Base-by-base conservation (phyloP, 92 coral and sea anemone genomes). In the Parazoanthus darwini region DNA sequence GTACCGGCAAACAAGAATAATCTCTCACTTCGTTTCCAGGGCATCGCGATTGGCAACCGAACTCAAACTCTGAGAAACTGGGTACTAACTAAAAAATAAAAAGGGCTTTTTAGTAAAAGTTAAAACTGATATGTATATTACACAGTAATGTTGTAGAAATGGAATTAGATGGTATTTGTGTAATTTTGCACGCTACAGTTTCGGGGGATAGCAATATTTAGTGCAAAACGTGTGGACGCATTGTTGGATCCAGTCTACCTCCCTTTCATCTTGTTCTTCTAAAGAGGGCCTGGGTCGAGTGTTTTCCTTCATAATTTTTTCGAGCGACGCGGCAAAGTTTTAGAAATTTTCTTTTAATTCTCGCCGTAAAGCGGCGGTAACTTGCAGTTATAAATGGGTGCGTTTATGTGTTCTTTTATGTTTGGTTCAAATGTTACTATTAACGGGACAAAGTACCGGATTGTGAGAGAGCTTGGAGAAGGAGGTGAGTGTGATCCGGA, bases 401-500 rank as follows among this genome's bases (percentile, higher is more conserved):
- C 86, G 8, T 86, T 91, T 16, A 77, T 89, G 81, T 79, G 90
- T 14, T 87, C 93, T 42, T 85, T 78, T 91, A 43, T 82, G 74
- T 42, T 91, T 74, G 85, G 81, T 87, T 46, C 93, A 9, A 46
- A 86, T 80, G 95, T 97, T 59, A 94, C 96, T 51, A 92, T 97
- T 2, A 97, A 97, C 83, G 97, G 99, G 38, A 90, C 89, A 37
- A 91, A 94, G 25, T 97, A 97, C 86, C 91, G 94, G 50, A 93
- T 97, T 35, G 95, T 95, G 10, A 94, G 90, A 80, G 97, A 97
- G 78, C 92, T 97, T 63, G 99, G 99, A n/a, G 99, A 97, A 88
- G 99, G 99, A 82, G 99, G 99, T 97, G 88, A 88, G 88, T 51
- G 14, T 15, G 23, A 43, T 6, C 37, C 50, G 15, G 29, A 0